Base-by-base conservation (phyloP, 2,888 invertebrate species). In the Drosophila mulleri region DNA sequence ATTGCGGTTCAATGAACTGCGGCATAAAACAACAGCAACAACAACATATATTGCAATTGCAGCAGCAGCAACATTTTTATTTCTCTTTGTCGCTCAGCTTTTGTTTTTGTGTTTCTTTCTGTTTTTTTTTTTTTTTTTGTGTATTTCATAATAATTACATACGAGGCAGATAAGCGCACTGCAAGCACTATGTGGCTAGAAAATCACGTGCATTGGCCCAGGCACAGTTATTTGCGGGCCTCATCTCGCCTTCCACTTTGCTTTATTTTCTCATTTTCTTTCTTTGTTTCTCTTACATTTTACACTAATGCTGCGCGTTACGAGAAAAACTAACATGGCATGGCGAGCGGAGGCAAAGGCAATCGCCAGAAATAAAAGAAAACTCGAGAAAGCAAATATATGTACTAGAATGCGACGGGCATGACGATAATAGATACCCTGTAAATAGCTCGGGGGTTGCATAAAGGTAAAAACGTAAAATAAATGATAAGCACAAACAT, bases 141-240 rank as follows among this genome's bases (percentile, higher is more conserved):
- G 57, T 68, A 83, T 84, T 84, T 84, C 87, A 84, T 84, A 84
- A 84, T 83, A 83, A 83, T 83, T 83, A 83, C 89, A 86, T 78
- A 80, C 75, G 61, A 63, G 71, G 67, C 72, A 53, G 58, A 66
- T 72, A 63, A 75, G 64, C 63, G 78, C 73, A 73, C 45, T 63
- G 62, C 53, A 72, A 67, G 72, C 76, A 56, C 72, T 75, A 23
- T 78, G 71, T 75, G 69, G 62, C 76, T 75, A 77, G 73, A 83
- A 83, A 85, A 82, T 85, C 83, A 83, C 83, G 88, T 83, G 86
- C 78, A 85, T 77, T 59, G 71, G 71, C 80, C 83, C 81, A 74
- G 77, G 65, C 85, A 74, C 68, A 74, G 78, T 77, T 85, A 71
- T 71, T 80, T 70, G 65, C 76, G 67, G 68, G 65, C 75, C 75